phyloP scores from a whole-genome alignment of 2,797 vertebrate genomes.

The Pangasius krempfi region DNA sequence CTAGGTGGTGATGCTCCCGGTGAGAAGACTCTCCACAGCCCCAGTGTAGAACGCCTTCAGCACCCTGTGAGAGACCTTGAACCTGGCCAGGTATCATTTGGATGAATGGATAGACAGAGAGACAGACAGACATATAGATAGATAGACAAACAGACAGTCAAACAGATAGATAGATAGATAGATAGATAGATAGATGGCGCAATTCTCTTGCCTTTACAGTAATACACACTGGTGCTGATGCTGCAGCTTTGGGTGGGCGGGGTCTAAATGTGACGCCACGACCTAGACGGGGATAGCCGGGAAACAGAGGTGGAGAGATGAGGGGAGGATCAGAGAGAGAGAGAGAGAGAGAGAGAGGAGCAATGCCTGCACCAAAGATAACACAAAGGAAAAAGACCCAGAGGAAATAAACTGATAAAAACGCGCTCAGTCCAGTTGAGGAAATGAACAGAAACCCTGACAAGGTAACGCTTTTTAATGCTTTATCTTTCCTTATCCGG shows the following conservation, averaged over 20 bases:
- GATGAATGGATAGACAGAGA: background rate
- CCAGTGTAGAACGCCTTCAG: too few relatives aligned
- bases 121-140: background rate
- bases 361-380: constrained; percentile 75
- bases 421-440: constrained; percentile 57
- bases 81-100: too few relatives aligned
- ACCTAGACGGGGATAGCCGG: constrained; percentile 61
- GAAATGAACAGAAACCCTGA: constrained; percentile 71
- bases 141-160: background rate
- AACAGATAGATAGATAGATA: background rate
- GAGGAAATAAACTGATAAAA: constrained; percentile 57
- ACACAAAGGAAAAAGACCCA: constrained; percentile 59
- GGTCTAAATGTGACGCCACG: constrained; percentile 72
- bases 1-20: too few relatives aligned
- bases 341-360: constrained; percentile 53
- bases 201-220: constrained; percentile 18
- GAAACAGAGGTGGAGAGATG: constrained; percentile 52
- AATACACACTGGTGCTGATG: constrained; percentile 72
- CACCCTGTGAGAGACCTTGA: too few relatives aligned
- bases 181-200: background rate
- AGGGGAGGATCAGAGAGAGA: constrained; percentile 65
- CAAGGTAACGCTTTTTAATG: constrained; percentile 72
- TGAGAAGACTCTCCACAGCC: too few relatives aligned
- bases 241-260: constrained; percentile 66
- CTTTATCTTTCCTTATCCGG: constrained; percentile 62